Conservation (phyloP, 2,888 invertebrate species). For the Drosophila testacea region DNA sequence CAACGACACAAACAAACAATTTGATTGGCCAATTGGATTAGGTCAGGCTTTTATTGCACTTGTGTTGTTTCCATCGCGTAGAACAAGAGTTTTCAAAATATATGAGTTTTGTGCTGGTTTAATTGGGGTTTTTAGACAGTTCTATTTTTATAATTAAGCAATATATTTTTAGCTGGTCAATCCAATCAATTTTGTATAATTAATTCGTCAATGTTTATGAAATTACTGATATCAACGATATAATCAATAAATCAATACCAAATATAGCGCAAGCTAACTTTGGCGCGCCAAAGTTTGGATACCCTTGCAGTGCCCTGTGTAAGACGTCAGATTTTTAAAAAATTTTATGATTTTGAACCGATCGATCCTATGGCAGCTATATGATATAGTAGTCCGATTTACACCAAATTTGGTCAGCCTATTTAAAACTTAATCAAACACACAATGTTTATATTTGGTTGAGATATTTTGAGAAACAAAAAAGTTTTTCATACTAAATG, state of each 20-base stretch:
- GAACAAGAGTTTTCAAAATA: constrained; percentile 6
- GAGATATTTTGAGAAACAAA: too few relatives aligned
- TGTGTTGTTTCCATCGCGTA: background rate
- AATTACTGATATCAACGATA: background rate
- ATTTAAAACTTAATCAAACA: too few relatives aligned
- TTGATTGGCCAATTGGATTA: constrained; percentile 51
- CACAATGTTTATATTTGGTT: too few relatives aligned
- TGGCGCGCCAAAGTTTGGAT: too few relatives aligned
- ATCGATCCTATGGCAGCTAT: too few relatives aligned
- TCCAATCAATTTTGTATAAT: constrained; percentile 1
- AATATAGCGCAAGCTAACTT: too few relatives aligned
- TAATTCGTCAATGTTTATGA: background rate
- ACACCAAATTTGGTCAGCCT: too few relatives aligned
- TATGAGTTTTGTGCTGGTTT: constrained; percentile 1
- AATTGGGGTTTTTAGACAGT: background rate
- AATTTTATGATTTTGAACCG: too few relatives aligned
- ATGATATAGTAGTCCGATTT: too few relatives aligned
- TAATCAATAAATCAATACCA: background rate
- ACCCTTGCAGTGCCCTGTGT: too few relatives aligned
- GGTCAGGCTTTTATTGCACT: constrained; percentile 11
- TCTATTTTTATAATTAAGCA: background rate
- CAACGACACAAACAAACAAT: constrained; percentile 7
- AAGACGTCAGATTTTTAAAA: too few relatives aligned
- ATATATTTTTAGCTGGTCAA: constrained; percentile 1
- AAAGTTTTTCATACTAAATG: too few relatives aligned